These are phyloP conservation scores for Mercenaria mercenaria DNA, from an alignment of 1,140 invertebrate species.

Conservation along the genomic window DNA sequence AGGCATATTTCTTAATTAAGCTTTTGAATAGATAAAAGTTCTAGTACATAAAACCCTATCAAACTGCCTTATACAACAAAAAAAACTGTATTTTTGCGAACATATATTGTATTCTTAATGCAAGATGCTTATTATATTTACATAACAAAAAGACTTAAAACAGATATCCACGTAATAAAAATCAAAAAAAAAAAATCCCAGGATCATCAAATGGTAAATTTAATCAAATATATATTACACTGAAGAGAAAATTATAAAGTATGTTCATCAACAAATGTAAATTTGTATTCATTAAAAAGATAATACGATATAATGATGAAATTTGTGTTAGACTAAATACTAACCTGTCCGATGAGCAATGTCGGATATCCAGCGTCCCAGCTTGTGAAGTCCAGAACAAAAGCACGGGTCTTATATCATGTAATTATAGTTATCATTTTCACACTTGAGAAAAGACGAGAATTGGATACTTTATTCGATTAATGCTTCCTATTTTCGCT, in stretches of 20 bases:
- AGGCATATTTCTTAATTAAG: background rate
- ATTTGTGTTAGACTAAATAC: background rate
- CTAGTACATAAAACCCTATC: background rate
- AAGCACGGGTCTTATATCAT: background rate
- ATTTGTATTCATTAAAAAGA: background rate
- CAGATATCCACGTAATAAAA: too few species aligned
- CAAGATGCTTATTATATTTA: too few species aligned
- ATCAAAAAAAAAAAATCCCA: too few species aligned
- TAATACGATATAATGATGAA: background rate
- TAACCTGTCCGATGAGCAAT: background rate
- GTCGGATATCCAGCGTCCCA: background rate
- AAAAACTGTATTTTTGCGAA: too few species aligned
- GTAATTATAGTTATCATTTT: constrained; percentile 7
- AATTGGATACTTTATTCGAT: background rate
- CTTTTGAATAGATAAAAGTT: background rate
- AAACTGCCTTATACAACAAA: background rate
- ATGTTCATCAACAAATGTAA: too few species aligned
- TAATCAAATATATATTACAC: too few species aligned
- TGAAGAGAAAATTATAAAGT: too few species aligned
- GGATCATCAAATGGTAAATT: too few species aligned
- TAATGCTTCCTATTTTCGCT: background rate
- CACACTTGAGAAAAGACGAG: background rate
- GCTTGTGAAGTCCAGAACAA: background rate
- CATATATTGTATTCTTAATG: too few species aligned
- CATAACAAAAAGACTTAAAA: too few species aligned